Percentiles rank a stretch among this genome's conserved stretches.
Evolutionary conservation across 2,113 vertebrate species (phyloP).

Genomic region (Stictonetta naevosa): DNA sequence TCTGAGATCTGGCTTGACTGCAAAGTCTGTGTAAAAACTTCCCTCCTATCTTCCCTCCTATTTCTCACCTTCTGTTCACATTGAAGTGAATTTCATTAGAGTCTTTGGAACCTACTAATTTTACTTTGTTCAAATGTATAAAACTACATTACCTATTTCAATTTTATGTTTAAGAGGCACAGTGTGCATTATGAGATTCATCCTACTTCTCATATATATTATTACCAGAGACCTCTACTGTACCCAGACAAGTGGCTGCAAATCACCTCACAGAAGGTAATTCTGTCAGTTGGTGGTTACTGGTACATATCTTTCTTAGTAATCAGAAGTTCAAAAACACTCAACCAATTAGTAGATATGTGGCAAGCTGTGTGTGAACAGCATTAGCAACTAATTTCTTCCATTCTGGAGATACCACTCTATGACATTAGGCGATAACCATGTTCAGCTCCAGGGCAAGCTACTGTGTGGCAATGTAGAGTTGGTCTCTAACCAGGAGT

Average conservation of each 20-base stretch:
- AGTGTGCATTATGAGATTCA: not conserved
- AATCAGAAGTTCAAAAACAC: not conserved
- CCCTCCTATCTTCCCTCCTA: not conserved
- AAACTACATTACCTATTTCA: not conserved
- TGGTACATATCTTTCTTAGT: not conserved
- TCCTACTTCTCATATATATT: not conserved
- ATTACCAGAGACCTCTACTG: not conserved
- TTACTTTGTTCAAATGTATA: not conserved
- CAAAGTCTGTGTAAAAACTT: not conserved
- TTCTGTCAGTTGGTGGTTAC: not conserved
- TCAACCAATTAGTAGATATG: not conserved
- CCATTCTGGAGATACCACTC: not conserved
- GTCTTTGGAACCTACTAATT: not conserved
- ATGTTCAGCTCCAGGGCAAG: not conserved
- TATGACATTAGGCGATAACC: not conserved
- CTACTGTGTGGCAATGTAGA: not conserved
- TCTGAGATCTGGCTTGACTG: not conserved
- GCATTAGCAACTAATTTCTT: not conserved
- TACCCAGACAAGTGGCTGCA: not conserved
- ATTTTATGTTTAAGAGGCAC: not conserved
- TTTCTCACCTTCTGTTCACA: not conserved
- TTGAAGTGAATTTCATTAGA: not conserved
- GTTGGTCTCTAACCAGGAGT: constrained; percentile 32
- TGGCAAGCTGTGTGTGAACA: not conserved
- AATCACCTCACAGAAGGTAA: not conserved